A percentile compares a stretch with the other conserved stretches of the same genome.
Conservation (phyloP, 2,797 vertebrate genomes). For the Sebastes variabilis region DNA sequence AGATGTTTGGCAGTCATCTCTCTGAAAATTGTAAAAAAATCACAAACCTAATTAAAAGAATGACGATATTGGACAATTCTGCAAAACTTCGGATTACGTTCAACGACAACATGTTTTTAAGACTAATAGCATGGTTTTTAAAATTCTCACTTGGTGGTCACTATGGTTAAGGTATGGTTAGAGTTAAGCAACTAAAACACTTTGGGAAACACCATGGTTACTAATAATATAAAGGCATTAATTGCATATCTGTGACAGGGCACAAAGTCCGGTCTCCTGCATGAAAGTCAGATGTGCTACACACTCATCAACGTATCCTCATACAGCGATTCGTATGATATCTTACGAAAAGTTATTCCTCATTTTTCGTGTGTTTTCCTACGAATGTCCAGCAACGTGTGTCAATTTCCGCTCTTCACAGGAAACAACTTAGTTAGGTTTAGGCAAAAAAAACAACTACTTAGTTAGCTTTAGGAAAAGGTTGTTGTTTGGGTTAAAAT, state of each 20-base stretch:
- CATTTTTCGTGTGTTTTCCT: no score
- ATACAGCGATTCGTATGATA: no score
- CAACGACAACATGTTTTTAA: not conserved
- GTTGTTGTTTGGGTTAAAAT: no score
- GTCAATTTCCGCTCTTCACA: no score
- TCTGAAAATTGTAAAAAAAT: not conserved
- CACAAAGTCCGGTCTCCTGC: not conserved
- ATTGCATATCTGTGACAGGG: not conserved
- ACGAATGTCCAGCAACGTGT: no score
- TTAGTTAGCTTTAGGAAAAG: no score
- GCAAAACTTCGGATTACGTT: not conserved
- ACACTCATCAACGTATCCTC: not conserved
- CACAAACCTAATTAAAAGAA: not conserved
- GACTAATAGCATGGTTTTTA: not conserved
- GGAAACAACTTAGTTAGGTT: no score
- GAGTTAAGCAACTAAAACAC: no score
- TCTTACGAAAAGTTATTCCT: no score
- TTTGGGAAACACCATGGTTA: not conserved
- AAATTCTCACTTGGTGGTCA: no score
- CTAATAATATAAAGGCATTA: not conserved
- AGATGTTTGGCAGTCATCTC: not conserved
- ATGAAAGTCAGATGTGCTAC: not conserved
- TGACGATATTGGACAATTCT: not conserved
- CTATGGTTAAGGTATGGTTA: not conserved
- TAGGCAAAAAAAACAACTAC: no score